These are phyloP conservation scores for Leguminivora glycinivorella DNA, from an alignment of 1,140 invertebrate species.

Conservation along the genomic window DNA sequence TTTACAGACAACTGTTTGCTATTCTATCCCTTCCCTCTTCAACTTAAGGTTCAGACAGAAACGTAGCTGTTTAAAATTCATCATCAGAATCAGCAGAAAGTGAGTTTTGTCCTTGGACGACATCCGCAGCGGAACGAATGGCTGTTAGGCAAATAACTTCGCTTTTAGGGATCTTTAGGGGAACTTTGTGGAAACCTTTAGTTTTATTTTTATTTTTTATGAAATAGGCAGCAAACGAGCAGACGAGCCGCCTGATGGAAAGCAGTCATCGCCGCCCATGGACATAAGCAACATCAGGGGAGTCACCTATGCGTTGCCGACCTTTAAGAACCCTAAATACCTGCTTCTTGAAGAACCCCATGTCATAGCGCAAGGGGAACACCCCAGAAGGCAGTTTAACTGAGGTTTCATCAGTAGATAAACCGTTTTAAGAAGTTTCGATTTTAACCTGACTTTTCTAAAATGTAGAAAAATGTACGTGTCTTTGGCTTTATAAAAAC, in stretches of 20 bases:
- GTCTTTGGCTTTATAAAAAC: no score
- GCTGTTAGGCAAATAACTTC: slow-evolving; percentile 20
- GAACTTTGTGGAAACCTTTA: neutral
- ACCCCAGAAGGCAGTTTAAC: no score
- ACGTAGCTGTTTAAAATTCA: slow-evolving; percentile 40
- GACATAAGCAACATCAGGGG: no score
- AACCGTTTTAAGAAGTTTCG: neutral
- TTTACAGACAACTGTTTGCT: neutral
- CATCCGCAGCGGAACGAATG: slow-evolving; percentile 75
- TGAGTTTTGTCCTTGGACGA: slow-evolving; percentile 72
- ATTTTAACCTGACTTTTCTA: neutral
- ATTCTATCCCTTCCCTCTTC: neutral
- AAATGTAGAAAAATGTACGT: neutral
- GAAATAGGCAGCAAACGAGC: no score
- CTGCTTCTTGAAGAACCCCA: no score
- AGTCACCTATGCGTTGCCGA: no score
- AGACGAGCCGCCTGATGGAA: no score
- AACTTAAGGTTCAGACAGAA: neutral
- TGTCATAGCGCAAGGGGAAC: no score
- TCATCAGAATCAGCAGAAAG: slow-evolving; percentile 58
- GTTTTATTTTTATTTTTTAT: no score
- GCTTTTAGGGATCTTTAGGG: slow-evolving; percentile 16
- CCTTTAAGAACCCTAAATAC: no score
- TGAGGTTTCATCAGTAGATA: neutral
- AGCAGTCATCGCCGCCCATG: no score